These are phyloP conservation scores for Stenoptilia bipunctidactyla DNA, from an alignment of 2,888 invertebrate species.

Conservation along the genomic window DNA sequence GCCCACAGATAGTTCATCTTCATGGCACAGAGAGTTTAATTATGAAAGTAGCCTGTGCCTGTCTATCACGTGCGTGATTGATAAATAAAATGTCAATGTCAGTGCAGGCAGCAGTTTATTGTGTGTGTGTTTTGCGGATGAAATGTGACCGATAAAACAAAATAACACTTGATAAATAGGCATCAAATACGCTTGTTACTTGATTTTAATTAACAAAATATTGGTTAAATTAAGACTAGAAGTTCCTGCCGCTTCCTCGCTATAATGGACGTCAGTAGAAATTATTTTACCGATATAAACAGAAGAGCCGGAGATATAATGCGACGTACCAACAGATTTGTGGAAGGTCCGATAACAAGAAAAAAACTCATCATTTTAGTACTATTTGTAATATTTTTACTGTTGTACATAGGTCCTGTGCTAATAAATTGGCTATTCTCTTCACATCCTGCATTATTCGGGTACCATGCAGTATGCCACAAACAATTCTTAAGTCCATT, in stretches of 20 bases:
- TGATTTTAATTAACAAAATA: too few relatives aligned
- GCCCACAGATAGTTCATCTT: too few relatives aligned
- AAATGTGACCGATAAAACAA: too few relatives aligned
- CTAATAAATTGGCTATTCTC: conserved; percentile 74
- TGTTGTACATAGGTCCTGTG: conserved; percentile 76
- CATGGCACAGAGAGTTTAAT: too few relatives aligned
- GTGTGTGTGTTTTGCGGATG: too few relatives aligned
- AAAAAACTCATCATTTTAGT: conserved; percentile 61
- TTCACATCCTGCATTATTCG: conserved; percentile 45
- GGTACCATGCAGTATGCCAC: conserved; percentile 73
- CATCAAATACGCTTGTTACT: too few relatives aligned
- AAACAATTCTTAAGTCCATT: conserved; percentile 74
- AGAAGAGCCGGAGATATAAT: conserved; percentile 55
- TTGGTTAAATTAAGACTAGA: too few relatives aligned
- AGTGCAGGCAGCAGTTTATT: too few relatives aligned
- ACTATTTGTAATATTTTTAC: conserved; percentile 67
- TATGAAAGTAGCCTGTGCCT: too few relatives aligned
- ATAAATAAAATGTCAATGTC: too few relatives aligned
- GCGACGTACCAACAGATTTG: conserved; percentile 52
- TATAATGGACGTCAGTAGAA: conserved; percentile 51
- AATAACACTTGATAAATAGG: too few relatives aligned
- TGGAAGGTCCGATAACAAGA: conserved; percentile 60
- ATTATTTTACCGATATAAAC: conserved; percentile 45
- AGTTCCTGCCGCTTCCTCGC: conserved; percentile 3
- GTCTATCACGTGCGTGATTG: too few relatives aligned